These are phyloP conservation scores for Chaetura pelagica DNA, from an alignment of 2,113 vertebrate genomes.

Conservation along the genomic window DNA sequence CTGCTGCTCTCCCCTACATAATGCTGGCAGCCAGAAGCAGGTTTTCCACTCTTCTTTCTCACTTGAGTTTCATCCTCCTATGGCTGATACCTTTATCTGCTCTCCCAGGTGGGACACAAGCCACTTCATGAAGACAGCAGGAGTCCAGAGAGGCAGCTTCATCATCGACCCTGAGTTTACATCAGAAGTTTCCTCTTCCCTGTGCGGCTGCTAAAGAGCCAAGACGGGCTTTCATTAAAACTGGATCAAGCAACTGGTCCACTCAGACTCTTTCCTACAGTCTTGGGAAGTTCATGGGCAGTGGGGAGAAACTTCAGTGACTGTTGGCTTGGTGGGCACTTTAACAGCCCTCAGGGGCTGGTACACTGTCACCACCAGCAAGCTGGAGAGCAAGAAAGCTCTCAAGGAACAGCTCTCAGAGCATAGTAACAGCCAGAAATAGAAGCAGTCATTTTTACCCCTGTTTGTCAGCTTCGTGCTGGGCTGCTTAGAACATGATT, in stretches of 20 bases:
- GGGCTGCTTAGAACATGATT: not conserved
- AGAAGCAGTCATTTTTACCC: not conserved
- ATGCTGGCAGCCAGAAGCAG: not conserved
- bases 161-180: slow-evolving; percentile 63
- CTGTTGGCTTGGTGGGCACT: not conserved
- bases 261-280: not conserved
- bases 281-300: not conserved
- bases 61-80: fast-evolving
- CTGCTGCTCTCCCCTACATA: not conserved
- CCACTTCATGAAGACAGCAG: slow-evolving; percentile 58
- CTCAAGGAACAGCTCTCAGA: not conserved
- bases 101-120: slow-evolving; percentile 69
- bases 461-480: not conserved
- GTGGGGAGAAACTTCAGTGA: fast-evolving
- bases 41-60: not conserved
- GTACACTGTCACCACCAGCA: fast-evolving
- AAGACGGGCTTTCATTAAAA: slow-evolving; percentile 3
- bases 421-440: slow-evolving; percentile 5
- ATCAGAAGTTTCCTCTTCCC: slow-evolving; percentile 28
- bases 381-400: not conserved
- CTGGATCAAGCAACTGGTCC: not conserved
- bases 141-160: slow-evolving; percentile 51
- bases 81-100: not conserved
- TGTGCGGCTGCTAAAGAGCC: not conserved
- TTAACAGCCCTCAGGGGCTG: not conserved